Percentiles rank a stretch among this genome's conserved stretches.
These are phyloP conservation scores for Eremophila alpestris DNA, from an alignment of 2,797 vertebrate genomes.

Conservation along the genomic window DNA sequence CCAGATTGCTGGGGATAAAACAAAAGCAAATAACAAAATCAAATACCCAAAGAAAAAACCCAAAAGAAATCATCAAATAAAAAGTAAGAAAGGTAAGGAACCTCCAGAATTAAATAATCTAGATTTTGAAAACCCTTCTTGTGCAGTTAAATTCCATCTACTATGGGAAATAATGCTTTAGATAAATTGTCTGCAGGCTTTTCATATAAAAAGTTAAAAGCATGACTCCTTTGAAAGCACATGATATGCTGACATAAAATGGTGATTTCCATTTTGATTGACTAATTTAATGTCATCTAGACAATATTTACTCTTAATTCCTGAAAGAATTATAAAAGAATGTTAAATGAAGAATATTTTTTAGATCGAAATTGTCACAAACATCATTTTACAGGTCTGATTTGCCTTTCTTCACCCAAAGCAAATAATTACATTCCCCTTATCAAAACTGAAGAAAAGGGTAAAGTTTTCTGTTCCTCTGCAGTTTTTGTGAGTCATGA, in stretches of 20 bases:
- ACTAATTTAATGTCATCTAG: not conserved
- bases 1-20: not conserved
- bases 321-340: not conserved
- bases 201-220: not conserved
- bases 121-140: not conserved
- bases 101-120: not conserved
- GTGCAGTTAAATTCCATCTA: not conserved
- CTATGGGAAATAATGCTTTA: not conserved
- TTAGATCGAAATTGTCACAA: not conserved
- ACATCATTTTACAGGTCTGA: not conserved
- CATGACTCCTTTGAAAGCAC: not conserved
- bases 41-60: not conserved
- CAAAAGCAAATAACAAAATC: not conserved
- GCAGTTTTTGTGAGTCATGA: not conserved
- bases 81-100: not conserved
- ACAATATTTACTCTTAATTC: not conserved
- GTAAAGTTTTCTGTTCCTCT: not conserved
- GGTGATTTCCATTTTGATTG: not conserved
- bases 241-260: not conserved
- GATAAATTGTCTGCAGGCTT: not conserved
- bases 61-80: not conserved
- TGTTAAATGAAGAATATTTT: not conserved
- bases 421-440: not conserved
- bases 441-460: not conserved
- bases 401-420: not conserved